Conservation (phyloP, 2,797 vertebrate genomes). For the Aselliscus stoliczkanus region DNA sequence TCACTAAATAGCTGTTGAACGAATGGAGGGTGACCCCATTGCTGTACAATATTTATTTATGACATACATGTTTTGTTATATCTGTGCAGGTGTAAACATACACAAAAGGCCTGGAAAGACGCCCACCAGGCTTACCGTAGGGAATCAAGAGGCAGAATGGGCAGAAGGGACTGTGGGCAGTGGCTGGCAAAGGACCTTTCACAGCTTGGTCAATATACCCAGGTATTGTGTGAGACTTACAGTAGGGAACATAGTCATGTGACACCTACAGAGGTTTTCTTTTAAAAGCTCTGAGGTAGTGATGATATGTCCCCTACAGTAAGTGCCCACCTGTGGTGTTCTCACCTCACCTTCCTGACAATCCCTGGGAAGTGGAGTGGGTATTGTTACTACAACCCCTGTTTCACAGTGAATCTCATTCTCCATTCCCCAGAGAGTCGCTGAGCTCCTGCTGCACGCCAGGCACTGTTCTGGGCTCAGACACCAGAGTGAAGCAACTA, state of each 20-base stretch:
- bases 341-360: background rate
- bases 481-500: background rate
- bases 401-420: background rate
- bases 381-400: fast-evolving
- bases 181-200: background rate
- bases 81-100: background rate
- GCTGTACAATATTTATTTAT: too few relatives aligned
- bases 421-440: background rate
- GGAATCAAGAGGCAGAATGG: background rate
- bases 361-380: too few relatives aligned
- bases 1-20: background rate
- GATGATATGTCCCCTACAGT: background rate
- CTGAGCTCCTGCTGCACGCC: fast-evolving
- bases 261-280: background rate
- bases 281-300: background rate
- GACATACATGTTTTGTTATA: background rate
- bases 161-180: fast-evolving
- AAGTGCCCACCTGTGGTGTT: background rate
- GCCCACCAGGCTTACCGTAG: fast-evolving
- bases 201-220: fast-evolving
- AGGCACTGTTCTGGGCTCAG: background rate
- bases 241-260: background rate
- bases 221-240: background rate
- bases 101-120: background rate
- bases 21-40: background rate